Conservation (phyloP, 2,888 invertebrate genomes). For the Pseudanteris insignis region DNA sequence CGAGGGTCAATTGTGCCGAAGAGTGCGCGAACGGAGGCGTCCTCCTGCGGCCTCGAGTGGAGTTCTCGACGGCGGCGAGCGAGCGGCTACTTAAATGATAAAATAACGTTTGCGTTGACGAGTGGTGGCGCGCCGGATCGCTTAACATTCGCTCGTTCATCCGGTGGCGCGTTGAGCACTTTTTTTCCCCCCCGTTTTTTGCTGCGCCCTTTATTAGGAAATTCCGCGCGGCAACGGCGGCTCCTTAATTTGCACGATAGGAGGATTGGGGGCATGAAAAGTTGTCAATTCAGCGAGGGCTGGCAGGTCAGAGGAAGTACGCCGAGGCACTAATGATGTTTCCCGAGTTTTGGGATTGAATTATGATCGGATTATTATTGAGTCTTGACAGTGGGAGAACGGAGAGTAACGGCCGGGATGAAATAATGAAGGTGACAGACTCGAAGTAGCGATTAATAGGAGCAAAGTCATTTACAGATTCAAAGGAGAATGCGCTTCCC, state of each 20-base stretch:
- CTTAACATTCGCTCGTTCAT: too few relatives aligned
- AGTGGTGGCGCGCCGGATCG: conserved; percentile 60
- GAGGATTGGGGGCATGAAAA: conserved; percentile 25
- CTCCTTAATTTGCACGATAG: conserved; percentile 28
- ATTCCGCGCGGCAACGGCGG: conserved; percentile 7
- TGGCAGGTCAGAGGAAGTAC: conserved; percentile 8
- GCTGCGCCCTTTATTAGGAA: conserved; percentile 16
- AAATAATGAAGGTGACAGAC: conserved; percentile 36
- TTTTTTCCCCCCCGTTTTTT: neutral
- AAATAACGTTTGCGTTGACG: conserved; percentile 65
- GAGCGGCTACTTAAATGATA: conserved; percentile 62
- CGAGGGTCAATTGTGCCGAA: conserved; percentile 44
- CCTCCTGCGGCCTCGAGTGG: neutral
- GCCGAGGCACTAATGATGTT: conserved; percentile 33
- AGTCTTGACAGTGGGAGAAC: conserved; percentile 14
- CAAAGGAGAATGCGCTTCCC: conserved; percentile 1
- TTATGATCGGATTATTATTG: conserved; percentile 43
- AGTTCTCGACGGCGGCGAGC: conserved; percentile 24
- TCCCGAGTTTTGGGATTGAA: conserved; percentile 40
- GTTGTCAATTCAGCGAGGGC: conserved; percentile 29
- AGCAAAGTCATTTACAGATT: conserved; percentile 18
- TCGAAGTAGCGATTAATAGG: conserved; percentile 29
- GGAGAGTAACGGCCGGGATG: conserved; percentile 2
- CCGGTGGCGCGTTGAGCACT: too few relatives aligned
- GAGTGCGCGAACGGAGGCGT: neutral